Conservation (phyloP, 2,797 vertebrate species). For the Pangasius krempfi region DNA sequence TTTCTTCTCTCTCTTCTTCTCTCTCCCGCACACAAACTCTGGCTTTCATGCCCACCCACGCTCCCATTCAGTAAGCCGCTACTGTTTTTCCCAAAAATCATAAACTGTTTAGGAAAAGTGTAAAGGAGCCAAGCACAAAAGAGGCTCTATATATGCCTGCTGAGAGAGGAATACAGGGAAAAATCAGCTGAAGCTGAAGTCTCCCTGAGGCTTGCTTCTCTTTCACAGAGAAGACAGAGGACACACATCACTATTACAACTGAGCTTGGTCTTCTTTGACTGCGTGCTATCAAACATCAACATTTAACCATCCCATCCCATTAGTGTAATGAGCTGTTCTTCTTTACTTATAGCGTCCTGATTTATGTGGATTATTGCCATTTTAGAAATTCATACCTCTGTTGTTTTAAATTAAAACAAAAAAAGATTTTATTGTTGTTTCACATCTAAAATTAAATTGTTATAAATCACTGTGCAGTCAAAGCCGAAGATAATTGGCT, state of each 20-base stretch:
- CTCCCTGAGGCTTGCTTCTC: slow-evolving; percentile 17
- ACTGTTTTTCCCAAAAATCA: slow-evolving; percentile 24
- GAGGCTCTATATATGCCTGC: slow-evolving; percentile 18
- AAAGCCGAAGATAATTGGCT: background rate
- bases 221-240: background rate
- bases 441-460: background rate
- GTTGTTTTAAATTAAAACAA: background rate
- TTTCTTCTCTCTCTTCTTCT: slow-evolving; percentile 24
- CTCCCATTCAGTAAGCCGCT: slow-evolving; percentile 12
- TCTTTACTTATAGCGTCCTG: background rate
- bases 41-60: slow-evolving; percentile 23
- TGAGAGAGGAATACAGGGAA: slow-evolving; percentile 14
- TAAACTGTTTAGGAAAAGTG: slow-evolving; percentile 21
- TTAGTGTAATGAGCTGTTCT: background rate
- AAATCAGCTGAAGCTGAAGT: background rate
- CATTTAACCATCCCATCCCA: background rate
- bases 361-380: background rate
- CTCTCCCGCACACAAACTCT: slow-evolving; percentile 12
- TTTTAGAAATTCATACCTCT: background rate
- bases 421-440: background rate
- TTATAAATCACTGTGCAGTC: background rate
- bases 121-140: slow-evolving; percentile 33
- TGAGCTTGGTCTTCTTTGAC: background rate
- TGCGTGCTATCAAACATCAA: background rate
- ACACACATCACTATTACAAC: background rate